Base-by-base conservation (phyloP, 1,140 invertebrate species). In the Drosophila eugracilis region DNA sequence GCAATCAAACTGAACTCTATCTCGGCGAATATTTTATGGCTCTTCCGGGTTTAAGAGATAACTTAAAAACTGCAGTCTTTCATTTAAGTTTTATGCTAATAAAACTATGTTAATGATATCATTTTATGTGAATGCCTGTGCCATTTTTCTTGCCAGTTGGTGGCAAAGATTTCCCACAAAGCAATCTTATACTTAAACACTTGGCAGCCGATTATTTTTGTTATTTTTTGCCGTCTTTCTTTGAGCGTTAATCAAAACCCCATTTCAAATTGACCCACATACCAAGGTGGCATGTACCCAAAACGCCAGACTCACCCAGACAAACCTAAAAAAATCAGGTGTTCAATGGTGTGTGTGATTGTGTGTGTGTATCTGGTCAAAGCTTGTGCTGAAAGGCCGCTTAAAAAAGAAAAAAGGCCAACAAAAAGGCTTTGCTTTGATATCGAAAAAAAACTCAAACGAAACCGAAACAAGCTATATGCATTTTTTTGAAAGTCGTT, bases 261-360 rank as follows among this genome's bases (percentile, higher is more conserved):
- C 65, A 88, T 81, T 86, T 88, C 63, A 75, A 81, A 78, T 36
- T 88, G 81, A 86, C 81, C 81, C 74, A 86, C 78, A 86, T 86
- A 86, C 83, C 83, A 88, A 81, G 69, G 72, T 80, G 80, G 71
- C 79, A 79, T 73, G 49, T 78, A 78, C 66, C 74, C 48, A 53
- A 69, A 78, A 76, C 52, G 54, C 58, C 39, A 58, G 54, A 77
- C 63, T 65, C 52, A 63, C 66, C 39, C 47, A 62, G 34, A 42
- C 26, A 49, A 17, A 62, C 36, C 36, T 9, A n/a, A 32, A 34
- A 67, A 24, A 54, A 69, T 76, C 60, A 81, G 74, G 78, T 83
- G 74, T 83, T 58, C 78, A 62, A 60, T 24, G 53, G 30, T 58
- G 48, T 53, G 39, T 32, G 12, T 32, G 7, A 12, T 4, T 0